These are phyloP conservation scores for Neolamprologus falcicula DNA, from an alignment of 2,113 vertebrate genomes.

Conservation along the genomic window DNA sequence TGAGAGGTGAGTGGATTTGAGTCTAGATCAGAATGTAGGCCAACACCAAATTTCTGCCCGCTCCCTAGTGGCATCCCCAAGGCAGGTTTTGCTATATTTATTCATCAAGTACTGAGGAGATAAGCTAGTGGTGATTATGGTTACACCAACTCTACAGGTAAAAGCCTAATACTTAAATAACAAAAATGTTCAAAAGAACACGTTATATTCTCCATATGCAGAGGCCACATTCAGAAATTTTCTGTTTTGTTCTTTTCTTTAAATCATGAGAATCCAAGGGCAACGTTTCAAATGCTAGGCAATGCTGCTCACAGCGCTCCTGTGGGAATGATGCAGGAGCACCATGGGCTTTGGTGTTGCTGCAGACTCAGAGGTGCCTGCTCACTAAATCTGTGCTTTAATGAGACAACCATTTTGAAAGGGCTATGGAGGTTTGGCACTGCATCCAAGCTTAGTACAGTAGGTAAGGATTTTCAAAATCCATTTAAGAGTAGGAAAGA, in stretches of 20 bases:
- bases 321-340: constrained; percentile 36
- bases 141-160: not conserved
- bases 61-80: not conserved
- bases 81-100: not conserved
- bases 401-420: constrained; percentile 56
- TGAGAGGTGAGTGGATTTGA: not conserved
- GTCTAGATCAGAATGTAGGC: not conserved
- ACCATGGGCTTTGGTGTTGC: constrained; percentile 34
- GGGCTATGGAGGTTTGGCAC: not conserved
- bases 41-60: not conserved
- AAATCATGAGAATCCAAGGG: constrained; percentile 7
- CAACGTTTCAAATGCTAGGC: constrained; percentile 27
- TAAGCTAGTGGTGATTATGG: not conserved
- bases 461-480: not conserved
- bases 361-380: constrained; percentile 40
- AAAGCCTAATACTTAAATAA: not conserved
- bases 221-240: not conserved
- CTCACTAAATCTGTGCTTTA: constrained; percentile 37
- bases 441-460: not conserved
- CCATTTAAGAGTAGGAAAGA: not conserved
- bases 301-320: constrained; percentile 31
- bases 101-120: not conserved
- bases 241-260: not conserved
- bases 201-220: not conserved
- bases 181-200: not conserved